Evolutionary conservation across 2,888 invertebrate species (phyloP), one percentile per base, ranked within the genome.

Genomic region (Drosophila falleni): DNA sequence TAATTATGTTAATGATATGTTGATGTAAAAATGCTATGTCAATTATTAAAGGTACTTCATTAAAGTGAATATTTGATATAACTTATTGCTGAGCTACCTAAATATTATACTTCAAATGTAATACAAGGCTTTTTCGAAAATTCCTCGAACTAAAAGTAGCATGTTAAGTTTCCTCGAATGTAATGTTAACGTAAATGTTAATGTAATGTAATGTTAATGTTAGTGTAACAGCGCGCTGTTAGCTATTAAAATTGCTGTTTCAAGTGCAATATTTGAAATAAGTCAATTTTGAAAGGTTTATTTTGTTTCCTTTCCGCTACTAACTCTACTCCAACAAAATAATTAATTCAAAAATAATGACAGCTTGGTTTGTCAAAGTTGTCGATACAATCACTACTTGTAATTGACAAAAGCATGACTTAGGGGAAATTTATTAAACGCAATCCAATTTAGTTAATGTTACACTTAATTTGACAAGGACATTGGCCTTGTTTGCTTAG

Each of bases 381-480:
- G 37, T 11, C 1, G 8, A 23, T 11, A 16, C 5, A 16, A 44
- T 13, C 23, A 6, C 8, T 13, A 29, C 37, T 29, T 11, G 15
- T 23, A 11, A 29, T n/a, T 53, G 39, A 13, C 29, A 16, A 15
- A 3, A 23, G 39, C 19, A n/a, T 42, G 2, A 42, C 16, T 31
- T 6, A 9, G 8, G 1, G 10, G 0, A 31, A 41, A 29, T 23
- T 35, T 47, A 13, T 0, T 33, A 16, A 55, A 33, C 16, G 33
- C 13, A 51, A 63, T 53, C 31, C 33, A 44, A 31, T 56, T 47
- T 26, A 19, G 19, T 44, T 35, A 58, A 33, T 41, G 42, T 16
- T 23, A 35, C 66, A 47, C 60, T 66, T 33, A n/a, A 54, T 35
- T 66, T 35, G 16, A 26, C 26, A n/a, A 39, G 47, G 15, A 46